These are phyloP conservation scores for Luehdorfia chinensis DNA, from an alignment of 1,140 invertebrate genomes.

Conservation along the genomic window DNA sequence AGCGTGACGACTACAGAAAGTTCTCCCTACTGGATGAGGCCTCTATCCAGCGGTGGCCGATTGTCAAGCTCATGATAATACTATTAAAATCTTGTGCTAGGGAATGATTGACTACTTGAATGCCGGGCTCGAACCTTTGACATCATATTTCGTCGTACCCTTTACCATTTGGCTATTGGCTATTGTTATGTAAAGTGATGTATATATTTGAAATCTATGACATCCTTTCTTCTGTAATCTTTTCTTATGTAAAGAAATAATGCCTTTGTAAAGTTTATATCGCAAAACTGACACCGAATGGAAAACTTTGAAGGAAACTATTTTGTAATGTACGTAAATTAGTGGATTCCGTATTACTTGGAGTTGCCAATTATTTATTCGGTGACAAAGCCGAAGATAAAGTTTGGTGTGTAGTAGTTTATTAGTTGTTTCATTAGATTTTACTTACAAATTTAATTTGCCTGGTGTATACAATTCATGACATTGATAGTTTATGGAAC, in stretches of 20 bases:
- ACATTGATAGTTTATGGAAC: background rate
- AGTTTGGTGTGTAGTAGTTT: conserved; percentile 11
- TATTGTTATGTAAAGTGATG: too few species aligned
- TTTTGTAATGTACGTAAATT: conserved; percentile 12
- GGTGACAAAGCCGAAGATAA: conserved; percentile 13
- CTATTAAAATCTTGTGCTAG: too few species aligned
- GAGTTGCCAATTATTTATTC: conserved; percentile 15
- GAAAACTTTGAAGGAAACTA: conserved; percentile 11
- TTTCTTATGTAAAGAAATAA: too few species aligned
- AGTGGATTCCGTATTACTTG: conserved; percentile 7
- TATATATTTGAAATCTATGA: background rate
- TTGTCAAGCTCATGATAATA: too few species aligned
- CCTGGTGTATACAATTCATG: background rate
- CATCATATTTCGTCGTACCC: too few species aligned
- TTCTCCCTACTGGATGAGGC: too few species aligned
- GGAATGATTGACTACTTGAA: too few species aligned
- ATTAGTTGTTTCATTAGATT: conserved; percentile 9
- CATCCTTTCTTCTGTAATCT: background rate
- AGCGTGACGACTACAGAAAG: too few species aligned
- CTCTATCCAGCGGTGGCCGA: too few species aligned
- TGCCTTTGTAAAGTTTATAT: too few species aligned
- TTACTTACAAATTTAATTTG: conserved; percentile 7
- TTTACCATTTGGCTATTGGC: too few species aligned
- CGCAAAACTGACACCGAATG: conserved; percentile 1
- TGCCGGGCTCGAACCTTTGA: too few species aligned